phyloP scores from a whole-genome alignment of 2,888 invertebrate genomes.

The Willowsia nigromaculata region DNA sequence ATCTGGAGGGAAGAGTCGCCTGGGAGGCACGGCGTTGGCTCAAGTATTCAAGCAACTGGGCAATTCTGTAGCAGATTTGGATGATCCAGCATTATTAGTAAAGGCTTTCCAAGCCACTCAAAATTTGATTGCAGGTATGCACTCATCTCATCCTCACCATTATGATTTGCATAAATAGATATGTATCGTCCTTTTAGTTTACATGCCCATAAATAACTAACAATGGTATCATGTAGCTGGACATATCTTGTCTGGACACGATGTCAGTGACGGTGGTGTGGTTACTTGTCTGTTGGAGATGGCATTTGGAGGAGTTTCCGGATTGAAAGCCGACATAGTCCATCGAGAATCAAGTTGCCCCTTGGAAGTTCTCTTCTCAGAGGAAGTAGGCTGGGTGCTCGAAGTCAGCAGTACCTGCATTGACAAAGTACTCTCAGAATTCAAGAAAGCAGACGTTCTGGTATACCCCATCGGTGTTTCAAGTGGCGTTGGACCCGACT shows the following conservation, averaged over 20 bases:
- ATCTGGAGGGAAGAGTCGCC: constrained; percentile 86
- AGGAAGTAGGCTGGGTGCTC: constrained; percentile 92
- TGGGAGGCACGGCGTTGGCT: constrained; percentile 96
- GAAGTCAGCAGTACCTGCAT: constrained; percentile 85
- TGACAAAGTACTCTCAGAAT: constrained; percentile 84
- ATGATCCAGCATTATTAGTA: constrained; percentile 85
- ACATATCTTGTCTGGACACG: constrained; percentile 91
- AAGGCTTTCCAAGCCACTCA: constrained; percentile 92
- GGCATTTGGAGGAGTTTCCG: constrained; percentile 95
- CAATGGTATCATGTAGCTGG: constrained; percentile 83
- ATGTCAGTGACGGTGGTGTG: constrained; percentile 97
- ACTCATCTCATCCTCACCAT: background rate
- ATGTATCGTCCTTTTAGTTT: constrained; percentile 77
- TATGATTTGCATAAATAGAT: background rate
- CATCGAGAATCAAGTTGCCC: constrained; percentile 82
- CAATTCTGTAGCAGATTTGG: constrained; percentile 89
- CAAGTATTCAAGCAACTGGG: constrained; percentile 94
- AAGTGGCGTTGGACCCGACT: constrained; percentile 85
- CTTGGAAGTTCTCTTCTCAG: constrained; percentile 88
- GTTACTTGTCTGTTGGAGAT: constrained; percentile 95
- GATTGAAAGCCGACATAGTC: constrained; percentile 85
- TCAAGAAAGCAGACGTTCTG: constrained; percentile 84
- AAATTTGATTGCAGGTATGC: constrained; percentile 86
- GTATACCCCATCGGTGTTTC: constrained; percentile 87
- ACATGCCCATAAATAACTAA: too few species aligned